These are phyloP conservation scores for Calameuta pallipes DNA, from an alignment of 2,888 invertebrate genomes.

Conservation along the genomic window DNA sequence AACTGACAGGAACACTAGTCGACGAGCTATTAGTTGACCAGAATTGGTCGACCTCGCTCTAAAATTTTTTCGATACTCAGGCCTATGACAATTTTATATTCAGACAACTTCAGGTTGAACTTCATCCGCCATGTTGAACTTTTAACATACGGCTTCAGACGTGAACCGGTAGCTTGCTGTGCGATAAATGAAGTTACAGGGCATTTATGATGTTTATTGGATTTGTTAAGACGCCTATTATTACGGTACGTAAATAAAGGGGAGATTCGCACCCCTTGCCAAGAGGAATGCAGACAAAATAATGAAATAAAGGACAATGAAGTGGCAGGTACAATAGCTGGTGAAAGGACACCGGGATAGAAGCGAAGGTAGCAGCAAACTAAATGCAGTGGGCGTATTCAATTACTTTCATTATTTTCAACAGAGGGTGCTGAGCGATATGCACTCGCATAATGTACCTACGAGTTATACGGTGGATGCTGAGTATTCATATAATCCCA, in stretches of 20 bases:
- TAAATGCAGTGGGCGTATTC: conserved; percentile 66
- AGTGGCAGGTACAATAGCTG: conserved; percentile 60
- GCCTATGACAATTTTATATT: not conserved
- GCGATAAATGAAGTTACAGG: conserved; percentile 30
- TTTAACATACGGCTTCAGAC: not conserved
- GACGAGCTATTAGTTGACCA: too few relatives aligned
- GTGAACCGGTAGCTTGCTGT: not conserved
- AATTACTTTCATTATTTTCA: conserved; percentile 64
- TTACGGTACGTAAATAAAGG: conserved; percentile 52
- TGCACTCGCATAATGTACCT: conserved; percentile 31
- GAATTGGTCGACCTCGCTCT: too few relatives aligned
- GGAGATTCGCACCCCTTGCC: conserved; percentile 31
- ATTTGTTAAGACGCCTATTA: conserved; percentile 62
- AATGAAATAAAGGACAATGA: conserved; percentile 60
- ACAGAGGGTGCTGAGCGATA: conserved; percentile 39
- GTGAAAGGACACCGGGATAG: conserved; percentile 30
- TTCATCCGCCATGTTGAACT: not conserved
- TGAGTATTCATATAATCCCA: conserved; percentile 25
- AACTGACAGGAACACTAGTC: too few relatives aligned
- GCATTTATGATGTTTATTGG: conserved; percentile 62
- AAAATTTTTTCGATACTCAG: not conserved
- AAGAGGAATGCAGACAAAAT: conserved; percentile 53
- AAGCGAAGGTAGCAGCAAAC: conserved; percentile 22
- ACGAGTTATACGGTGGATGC: not conserved
- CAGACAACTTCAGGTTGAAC: not conserved